Evolutionary conservation across 2,113 vertebrate species (phyloP).

Genomic region (Odontesthes bonariensis): DNA sequence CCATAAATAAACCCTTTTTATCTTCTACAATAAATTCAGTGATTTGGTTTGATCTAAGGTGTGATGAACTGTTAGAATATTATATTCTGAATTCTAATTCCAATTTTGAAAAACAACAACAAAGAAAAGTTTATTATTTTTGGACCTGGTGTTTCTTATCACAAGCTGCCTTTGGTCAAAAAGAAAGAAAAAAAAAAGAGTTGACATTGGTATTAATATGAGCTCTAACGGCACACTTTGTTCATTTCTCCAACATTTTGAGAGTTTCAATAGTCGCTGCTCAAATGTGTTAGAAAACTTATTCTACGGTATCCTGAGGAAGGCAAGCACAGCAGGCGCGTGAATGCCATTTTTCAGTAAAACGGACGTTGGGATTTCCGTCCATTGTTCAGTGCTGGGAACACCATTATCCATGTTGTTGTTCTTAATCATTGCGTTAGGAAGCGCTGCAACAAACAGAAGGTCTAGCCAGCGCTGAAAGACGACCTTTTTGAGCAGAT

Average conservation of each 20-base stretch:
- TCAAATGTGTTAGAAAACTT: conserved; percentile 73
- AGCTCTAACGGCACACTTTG: background rate
- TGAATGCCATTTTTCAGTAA: conserved; percentile 78
- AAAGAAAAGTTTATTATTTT: background rate
- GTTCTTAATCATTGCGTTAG: conserved; percentile 78
- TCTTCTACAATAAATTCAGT: background rate
- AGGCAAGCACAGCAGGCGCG: conserved; percentile 70
- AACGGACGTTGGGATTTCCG: conserved; percentile 82
- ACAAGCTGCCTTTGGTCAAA: background rate
- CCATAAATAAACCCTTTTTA: background rate
- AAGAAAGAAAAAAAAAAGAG: background rate
- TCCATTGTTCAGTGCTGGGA: conserved; percentile 81
- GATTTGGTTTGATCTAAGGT: background rate
- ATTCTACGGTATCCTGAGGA: conserved; percentile 71
- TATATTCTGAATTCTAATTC: background rate
- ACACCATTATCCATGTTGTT: conserved; percentile 77
- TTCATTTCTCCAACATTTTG: background rate
- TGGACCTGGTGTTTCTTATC: background rate
- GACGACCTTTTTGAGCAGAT: conserved; percentile 61
- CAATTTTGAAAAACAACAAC: background rate
- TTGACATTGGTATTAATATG: background rate
- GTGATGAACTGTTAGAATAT: too few relatives aligned
- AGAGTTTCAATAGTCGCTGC: conserved; percentile 28
- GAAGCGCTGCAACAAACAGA: conserved; percentile 77
- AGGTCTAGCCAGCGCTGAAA: conserved; percentile 68